Conservation (phyloP, 64 coral and sea anemone genomes). For the Anthopleura sola region DNA sequence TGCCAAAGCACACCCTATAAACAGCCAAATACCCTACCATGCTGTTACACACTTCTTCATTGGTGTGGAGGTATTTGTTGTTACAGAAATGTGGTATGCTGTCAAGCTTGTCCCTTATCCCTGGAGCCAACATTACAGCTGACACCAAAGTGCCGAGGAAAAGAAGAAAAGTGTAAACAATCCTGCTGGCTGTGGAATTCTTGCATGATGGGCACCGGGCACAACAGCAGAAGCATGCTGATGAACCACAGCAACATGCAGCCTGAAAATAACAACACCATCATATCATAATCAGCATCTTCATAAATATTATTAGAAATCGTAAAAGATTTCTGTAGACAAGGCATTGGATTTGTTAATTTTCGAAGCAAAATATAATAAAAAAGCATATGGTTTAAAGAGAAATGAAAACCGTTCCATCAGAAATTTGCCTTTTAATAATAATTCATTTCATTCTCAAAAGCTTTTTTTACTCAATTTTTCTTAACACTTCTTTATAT, state of each 20-base stretch:
- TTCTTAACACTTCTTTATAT: no score
- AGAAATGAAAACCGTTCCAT: no score
- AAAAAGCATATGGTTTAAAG: background rate
- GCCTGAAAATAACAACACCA: slow-evolving; percentile 32
- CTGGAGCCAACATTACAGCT: slow-evolving; percentile 85
- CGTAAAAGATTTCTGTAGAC: no score
- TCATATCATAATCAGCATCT: background rate
- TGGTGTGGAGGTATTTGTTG: slow-evolving; percentile 23
- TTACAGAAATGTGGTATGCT: slow-evolving; percentile 82
- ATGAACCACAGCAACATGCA: slow-evolving; percentile 95
- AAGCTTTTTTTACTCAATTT: no score
- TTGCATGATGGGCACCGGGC: slow-evolving; percentile 90
- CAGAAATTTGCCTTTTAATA: no score
- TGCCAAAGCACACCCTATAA: slow-evolving; percentile 94
- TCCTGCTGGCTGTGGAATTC: slow-evolving; percentile 94
- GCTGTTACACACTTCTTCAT: slow-evolving; percentile 58
- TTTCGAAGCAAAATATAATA: background rate
- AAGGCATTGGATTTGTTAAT: no score
- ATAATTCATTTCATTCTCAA: no score
- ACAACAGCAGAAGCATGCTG: slow-evolving; percentile 96
- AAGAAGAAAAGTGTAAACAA: slow-evolving; percentile 90
- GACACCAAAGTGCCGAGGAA: slow-evolving; percentile 88
- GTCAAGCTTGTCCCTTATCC: slow-evolving; percentile 68
- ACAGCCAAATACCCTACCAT: slow-evolving; percentile 95
- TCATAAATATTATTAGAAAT: no score